Base-by-base conservation (phyloP, 64 coral and sea anemone species). In the Porites australiensis region DNA sequence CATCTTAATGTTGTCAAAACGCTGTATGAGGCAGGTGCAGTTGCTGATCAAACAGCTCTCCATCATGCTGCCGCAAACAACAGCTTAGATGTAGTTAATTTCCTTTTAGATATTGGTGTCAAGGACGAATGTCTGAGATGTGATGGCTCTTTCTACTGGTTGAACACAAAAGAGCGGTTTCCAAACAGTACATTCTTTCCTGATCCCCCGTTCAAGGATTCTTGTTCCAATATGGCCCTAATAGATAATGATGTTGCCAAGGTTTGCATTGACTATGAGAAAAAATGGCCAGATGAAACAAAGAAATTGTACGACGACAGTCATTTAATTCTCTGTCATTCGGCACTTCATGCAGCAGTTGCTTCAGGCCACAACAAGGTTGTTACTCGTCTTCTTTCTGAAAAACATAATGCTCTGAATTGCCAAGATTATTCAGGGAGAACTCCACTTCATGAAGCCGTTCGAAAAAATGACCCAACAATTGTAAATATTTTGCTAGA, bases 311-410 rank as follows among this genome's bases (percentile, higher is more conserved):
- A 54, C 9, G 52, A 54, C 9, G 52, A 54, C 52, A 54, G 9
- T 5, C 52, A 54, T 54, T 54, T 54, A 57, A 57, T 57, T 8
- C 11, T 57, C 6, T 57, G 53, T 57, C 57, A 83, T 22, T 63
- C 79, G 0, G 79, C 79, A 44, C 79, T 83, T 6, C 79, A 83
- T 16, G 79, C 79, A 57, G 79, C 79, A 13, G 79, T 83, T 60
- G 14, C 58, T 9, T 2, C 13, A 46, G 6, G 59, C 0, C 79
- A 83, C 22, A 2, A 13, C 3, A 45, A 83, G 1, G 79, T 83
- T 16, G 27, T 83, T 21, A 53, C 23, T 60, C 20, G 57, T 82
- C 79, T 82, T 2, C 62, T 82, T 3, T 60, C 54, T 19, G 20
- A 62, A 14, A 6, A 13, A 8, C 57, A 82, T 2, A 21, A 9